These are phyloP conservation scores for Vesta saturnalis DNA, from an alignment of 2,888 invertebrate genomes.

Conservation along the genomic window DNA sequence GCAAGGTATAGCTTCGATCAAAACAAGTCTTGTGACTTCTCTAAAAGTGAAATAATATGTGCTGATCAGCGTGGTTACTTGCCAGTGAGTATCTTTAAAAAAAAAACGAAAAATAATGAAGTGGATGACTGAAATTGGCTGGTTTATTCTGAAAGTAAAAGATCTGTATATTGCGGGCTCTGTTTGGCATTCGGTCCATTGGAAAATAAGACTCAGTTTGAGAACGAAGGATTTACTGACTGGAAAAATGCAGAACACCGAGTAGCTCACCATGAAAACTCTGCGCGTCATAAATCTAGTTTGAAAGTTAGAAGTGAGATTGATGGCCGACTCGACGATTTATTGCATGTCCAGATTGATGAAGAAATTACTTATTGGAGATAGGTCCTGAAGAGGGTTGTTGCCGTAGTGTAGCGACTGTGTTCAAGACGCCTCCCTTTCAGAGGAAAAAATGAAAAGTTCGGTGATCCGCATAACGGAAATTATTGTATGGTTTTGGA, in stretches of 20 bases:
- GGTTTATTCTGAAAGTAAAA: too few species aligned
- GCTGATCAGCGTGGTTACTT: constrained; percentile 30
- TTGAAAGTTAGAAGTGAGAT: background rate
- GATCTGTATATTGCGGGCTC: too few species aligned
- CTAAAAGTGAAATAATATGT: constrained; percentile 33
- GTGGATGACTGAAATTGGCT: constrained; percentile 30
- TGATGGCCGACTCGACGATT: too few species aligned
- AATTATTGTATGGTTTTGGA: too few species aligned
- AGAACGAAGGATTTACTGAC: constrained; percentile 45
- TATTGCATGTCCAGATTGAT: background rate
- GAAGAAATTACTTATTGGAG: background rate
- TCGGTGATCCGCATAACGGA: background rate
- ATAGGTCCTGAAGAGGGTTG: too few species aligned
- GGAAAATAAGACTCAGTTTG: constrained; percentile 38
- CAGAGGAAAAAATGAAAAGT: background rate
- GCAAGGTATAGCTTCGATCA: too few species aligned
- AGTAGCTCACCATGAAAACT: constrained; percentile 44
- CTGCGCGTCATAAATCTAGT: constrained; percentile 42
- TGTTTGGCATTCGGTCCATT: too few species aligned
- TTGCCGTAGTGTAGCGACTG: too few species aligned
- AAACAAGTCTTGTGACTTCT: too few species aligned
- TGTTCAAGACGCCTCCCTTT: background rate
- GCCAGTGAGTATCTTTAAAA: constrained; percentile 11
- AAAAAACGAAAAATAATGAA: constrained; percentile 20
- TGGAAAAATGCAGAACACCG: constrained; percentile 46